Percentiles rank a stretch among this genome's conserved stretches.
phyloP scores from a whole-genome alignment of 2,113 vertebrate species.

The Brienomyrus longianalis region DNA sequence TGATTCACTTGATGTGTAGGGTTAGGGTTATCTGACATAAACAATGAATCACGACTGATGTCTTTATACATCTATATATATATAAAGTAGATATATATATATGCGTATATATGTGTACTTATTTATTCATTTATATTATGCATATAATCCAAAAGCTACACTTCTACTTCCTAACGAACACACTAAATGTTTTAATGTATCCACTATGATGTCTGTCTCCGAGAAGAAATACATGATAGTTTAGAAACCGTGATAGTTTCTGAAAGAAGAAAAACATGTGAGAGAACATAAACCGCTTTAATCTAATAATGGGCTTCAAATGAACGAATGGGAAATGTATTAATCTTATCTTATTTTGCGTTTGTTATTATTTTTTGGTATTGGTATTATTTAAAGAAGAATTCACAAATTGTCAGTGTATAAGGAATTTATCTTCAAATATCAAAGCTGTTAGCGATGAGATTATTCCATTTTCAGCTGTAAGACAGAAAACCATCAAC shows the following conservation, averaged over 20 bases:
- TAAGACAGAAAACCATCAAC: neutral
- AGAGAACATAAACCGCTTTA: neutral
- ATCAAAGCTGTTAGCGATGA: neutral
- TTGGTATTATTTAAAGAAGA: neutral
- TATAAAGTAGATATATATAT: neutral
- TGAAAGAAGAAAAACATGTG: neutral
- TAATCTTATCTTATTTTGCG: neutral
- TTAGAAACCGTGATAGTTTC: neutral
- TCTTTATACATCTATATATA: neutral
- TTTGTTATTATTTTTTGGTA: neutral
- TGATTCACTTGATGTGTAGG: neutral
- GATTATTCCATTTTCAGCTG: slow-evolving; percentile 4
- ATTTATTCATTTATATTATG: neutral
- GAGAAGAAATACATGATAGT: neutral
- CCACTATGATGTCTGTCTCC: neutral
- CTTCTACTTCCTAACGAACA: neutral
- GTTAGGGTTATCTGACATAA: neutral
- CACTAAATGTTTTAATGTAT: neutral
- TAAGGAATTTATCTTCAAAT: neutral
- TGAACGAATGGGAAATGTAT: neutral
- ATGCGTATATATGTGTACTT: neutral
- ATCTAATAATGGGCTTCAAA: neutral
- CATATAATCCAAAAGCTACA: neutral
- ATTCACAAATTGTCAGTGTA: neutral
- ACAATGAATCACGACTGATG: neutral